These are phyloP conservation scores for Ctenosaura bakeri DNA, from an alignment of 2,797 vertebrate genomes.

Conservation along the genomic window DNA sequence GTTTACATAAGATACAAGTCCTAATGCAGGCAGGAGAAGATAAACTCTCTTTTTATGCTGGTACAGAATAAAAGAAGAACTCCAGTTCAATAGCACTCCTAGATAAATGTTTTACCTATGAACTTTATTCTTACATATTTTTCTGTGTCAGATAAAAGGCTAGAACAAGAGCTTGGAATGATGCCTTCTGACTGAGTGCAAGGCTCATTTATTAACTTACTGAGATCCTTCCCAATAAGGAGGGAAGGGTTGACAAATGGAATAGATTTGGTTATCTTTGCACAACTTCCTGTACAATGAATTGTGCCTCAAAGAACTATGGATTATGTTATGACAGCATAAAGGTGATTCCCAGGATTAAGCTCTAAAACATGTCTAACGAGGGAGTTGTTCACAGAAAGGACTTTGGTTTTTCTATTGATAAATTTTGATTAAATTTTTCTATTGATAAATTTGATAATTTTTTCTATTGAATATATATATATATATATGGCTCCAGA, in stretches of 20 bases:
- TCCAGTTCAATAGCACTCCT: neutral
- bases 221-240: no score
- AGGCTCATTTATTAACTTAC: neutral
- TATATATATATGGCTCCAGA: no score
- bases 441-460: no score
- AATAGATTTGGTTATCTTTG: neutral
- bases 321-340: neutral
- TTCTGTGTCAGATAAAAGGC: neutral
- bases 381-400: neutral
- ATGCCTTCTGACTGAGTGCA: neutral
- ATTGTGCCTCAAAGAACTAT: neutral
- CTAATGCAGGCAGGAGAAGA: neutral
- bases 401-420: no score
- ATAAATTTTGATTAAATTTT: no score
- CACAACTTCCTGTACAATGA: neutral
- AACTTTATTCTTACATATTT: neutral
- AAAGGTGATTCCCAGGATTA: neutral
- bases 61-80: neutral
- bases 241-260: neutral
- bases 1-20: neutral
- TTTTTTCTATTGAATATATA: no score
- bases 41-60: neutral
- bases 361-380: neutral
- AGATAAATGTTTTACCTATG: neutral
- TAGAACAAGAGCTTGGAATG: neutral